Base-by-base conservation (phyloP, 2,797 vertebrate species). In the Steatocranus sp. region DNA sequence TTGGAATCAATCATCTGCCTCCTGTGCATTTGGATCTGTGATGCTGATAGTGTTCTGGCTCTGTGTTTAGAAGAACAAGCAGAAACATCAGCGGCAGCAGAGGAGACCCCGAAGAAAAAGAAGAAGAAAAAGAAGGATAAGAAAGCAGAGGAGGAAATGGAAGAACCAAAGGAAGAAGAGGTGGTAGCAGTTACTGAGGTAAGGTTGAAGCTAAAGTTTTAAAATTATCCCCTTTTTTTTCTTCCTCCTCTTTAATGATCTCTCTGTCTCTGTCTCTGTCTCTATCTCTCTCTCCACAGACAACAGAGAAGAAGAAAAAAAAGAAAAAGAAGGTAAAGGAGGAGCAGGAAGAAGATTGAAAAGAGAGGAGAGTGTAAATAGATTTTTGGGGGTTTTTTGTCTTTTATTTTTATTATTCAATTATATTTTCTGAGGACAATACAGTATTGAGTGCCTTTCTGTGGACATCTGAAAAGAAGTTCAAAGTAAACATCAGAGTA, bases 51-150 rank as follows among this genome's bases (percentile, higher is more conserved):
- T 41, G 1, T 20, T n/a, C n/a, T 23, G 11, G 36, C 53, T 20
- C 7, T 25, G 6, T 23, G 48, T 8, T 27, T 41, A 50, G 77
- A 48, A 77, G 90, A 92, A 88, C 91, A 88, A 90, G 75, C 51
- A 7, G 93, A 91, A 91, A 81, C 78, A 0, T 27, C 79, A 11
- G 91, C 7, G 7, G 92, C 51, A 30, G 76, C 81, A 15, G 96
- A 94, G 9, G 95, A 96, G 68, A 38, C 93, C 3, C 95, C 94
- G 8, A 97, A 97, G 92, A 97, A 96, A 20, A 95, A 95, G 92
- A 97, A 97, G 80, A 96, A 96, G 89, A 96, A 97, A 82, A 96
- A 96, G 88, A 93, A 96, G 87, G 86, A 95, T 27, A 92, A 92
- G 66, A 84, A 90, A 23, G 86, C 51, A 3, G 93, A 91, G 30